Percentiles rank a stretch among this genome's conserved stretches.
phyloP scores from a whole-genome alignment of 2,888 invertebrate species.

The Chrysodeixis includens region DNA sequence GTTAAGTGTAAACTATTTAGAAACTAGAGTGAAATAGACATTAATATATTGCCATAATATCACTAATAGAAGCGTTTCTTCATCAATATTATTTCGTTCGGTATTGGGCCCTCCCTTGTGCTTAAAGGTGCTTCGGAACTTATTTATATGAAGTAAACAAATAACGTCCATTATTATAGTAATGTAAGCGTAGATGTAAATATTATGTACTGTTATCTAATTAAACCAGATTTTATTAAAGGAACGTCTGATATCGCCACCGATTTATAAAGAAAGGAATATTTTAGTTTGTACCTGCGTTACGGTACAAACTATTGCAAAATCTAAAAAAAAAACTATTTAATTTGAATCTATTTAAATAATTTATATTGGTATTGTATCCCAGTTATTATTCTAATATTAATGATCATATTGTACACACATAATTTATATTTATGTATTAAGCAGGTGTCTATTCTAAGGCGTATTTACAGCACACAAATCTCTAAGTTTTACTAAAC shows the following conservation, averaged over 20 bases:
- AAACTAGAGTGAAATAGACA: neutral
- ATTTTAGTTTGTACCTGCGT: constrained; percentile 13
- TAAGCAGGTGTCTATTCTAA: constrained; percentile 26
- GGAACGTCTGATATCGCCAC: constrained; percentile 51
- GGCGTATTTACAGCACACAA: constrained; percentile 22
- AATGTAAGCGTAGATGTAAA: constrained; percentile 46
- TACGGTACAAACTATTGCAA: constrained; percentile 6
- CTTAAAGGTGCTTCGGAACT: constrained; percentile 49
- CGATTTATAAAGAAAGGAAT: constrained; percentile 46
- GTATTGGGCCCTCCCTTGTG: constrained; percentile 25
- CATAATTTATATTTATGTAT: constrained; percentile 15
- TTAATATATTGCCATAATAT: neutral
- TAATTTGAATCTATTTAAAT: constrained; percentile 18
- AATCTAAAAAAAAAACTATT: constrained; percentile 6
- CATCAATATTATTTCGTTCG: neutral
- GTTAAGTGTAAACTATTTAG: too few relatives aligned
- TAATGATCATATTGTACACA: constrained; percentile 27
- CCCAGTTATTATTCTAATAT: constrained; percentile 18
- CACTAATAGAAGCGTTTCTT: neutral
- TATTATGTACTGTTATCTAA: constrained; percentile 55
- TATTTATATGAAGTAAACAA: constrained; percentile 32
- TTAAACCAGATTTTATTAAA: constrained; percentile 57
- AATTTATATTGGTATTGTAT: constrained; percentile 8
- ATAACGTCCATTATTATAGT: constrained; percentile 57
- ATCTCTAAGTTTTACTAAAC: too few relatives aligned